Base-by-base conservation (phyloP, 1,140 invertebrate genomes). In the Pissodes strobi region DNA sequence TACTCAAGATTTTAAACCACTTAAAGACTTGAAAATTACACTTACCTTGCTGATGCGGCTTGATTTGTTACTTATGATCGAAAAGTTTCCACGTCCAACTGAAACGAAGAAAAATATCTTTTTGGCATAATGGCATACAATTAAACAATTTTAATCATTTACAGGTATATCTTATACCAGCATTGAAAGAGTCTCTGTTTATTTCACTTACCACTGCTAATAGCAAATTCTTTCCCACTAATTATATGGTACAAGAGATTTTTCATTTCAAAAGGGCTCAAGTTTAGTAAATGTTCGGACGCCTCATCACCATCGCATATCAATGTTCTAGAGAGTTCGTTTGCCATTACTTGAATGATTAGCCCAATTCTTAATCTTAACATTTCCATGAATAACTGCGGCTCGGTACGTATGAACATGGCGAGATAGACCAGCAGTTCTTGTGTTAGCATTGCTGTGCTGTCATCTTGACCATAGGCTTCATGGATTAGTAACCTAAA, bases 331-430 rank as follows among this genome's bases (percentile, higher is more conserved):
- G 95, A 94, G 38, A 99, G 79, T 83, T 99, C 98, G 1, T 94
- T 95, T 0, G 97, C 96, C 95, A 99, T 98, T 2, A 99, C 94
- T 86, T 99, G 97, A 74, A 99, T 98, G 61, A 99, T 99, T 0
- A 99, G 82, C 12, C 98, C 97, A 52, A 99, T 90, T 59, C 98
- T 80, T 10, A 99, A 84, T 59, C 98, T 83, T 57, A 99, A 80
- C 97, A 99, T 99, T 82, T 99, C 97, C 61, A 88, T 82, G 79
- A 99, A 99, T 1, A 99, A 78, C 69, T 96, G 92, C 1, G 98
- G 97, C 75, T 99, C 97, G 0, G 97, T 99, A 64, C 97, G 84
- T 59, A 99, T 98, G 76, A 99, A 98, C 94, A 99, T 99, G 2
- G 97, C 95, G 52, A 99, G 81, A 78, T 98, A 99, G 2, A 99